A percentile compares a stretch with the other conserved stretches of the same genome.
Evolutionary conservation across 2,797 vertebrate species (phyloP).

Genomic region (Mus spretus): DNA sequence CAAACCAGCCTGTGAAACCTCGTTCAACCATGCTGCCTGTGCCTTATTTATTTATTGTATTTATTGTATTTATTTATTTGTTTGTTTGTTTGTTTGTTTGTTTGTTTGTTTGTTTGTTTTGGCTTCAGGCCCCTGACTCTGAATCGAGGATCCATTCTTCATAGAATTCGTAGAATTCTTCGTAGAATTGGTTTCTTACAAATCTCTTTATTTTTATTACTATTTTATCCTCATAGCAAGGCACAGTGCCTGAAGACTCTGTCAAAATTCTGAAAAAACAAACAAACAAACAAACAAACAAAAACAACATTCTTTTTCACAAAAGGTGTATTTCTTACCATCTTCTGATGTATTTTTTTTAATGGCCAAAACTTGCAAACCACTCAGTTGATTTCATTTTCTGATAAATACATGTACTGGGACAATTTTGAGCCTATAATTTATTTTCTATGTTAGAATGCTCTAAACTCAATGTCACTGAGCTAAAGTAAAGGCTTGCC

Average conservation of each 20-base stretch:
- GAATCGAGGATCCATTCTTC: conserved; percentile 24
- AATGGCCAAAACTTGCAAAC: conserved; percentile 36
- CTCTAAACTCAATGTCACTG: neutral
- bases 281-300: too few species aligned
- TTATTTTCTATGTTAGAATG: conserved; percentile 13
- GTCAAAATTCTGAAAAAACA: neutral
- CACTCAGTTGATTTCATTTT: conserved; percentile 22
- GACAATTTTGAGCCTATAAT: conserved; percentile 32
- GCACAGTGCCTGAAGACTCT: neutral
- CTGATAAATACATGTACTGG: conserved; percentile 22
- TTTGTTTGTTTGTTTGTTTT: too few species aligned
- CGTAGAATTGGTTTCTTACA: neutral
- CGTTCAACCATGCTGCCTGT: neutral
- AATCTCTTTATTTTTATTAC: conserved; percentile 52
- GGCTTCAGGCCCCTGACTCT: neutral
- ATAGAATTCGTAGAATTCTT: neutral
- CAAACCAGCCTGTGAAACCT: neutral
- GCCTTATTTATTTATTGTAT: conserved; percentile 3
- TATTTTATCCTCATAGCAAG: conserved; percentile 18
- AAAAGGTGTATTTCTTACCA: neutral
- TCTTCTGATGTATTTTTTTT: neutral
- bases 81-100: neutral
- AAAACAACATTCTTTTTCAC: neutral
- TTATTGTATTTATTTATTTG: too few species aligned
- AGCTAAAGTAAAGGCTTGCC: neutral